phyloP scores from a whole-genome alignment of 2,888 invertebrate genomes.

The Ctena decussata region DNA sequence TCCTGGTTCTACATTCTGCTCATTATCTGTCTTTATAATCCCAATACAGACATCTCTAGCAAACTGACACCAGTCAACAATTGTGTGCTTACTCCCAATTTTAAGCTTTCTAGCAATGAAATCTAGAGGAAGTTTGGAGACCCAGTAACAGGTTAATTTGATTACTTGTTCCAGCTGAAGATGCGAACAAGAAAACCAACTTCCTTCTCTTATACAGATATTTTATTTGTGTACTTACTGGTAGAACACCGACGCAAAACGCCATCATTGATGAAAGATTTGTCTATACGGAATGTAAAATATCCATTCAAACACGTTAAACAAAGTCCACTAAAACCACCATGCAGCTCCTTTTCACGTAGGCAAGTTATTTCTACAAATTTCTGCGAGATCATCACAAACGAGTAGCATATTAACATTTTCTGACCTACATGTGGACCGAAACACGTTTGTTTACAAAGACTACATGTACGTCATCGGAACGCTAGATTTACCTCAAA shows the following conservation, averaged over 20 bases:
- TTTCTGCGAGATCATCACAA: background rate
- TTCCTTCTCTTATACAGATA: background rate
- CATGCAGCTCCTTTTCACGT: background rate
- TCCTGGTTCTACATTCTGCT: too few species aligned
- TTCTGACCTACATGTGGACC: background rate
- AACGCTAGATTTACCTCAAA: background rate
- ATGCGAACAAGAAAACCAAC: background rate
- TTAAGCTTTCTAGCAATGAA: slow-evolving; percentile 4
- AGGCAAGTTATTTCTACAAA: background rate
- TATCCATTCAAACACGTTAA: background rate
- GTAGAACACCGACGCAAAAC: background rate
- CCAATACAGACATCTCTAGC: too few species aligned
- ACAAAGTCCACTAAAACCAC: background rate
- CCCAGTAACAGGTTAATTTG: slow-evolving; percentile 7
- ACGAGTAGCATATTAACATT: background rate
- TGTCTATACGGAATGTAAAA: background rate
- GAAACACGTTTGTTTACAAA: slow-evolving; percentile 5
- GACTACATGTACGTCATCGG: background rate
- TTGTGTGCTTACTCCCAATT: slow-evolving; percentile 19
- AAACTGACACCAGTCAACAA: too few species aligned
- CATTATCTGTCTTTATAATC: too few species aligned
- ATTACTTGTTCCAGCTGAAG: background rate
- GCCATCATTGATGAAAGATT: background rate
- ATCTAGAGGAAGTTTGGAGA: background rate
- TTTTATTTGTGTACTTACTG: background rate